These are phyloP conservation scores for Standfussiana lucernea DNA, from an alignment of 2,888 invertebrate genomes.

Conservation along the genomic window DNA sequence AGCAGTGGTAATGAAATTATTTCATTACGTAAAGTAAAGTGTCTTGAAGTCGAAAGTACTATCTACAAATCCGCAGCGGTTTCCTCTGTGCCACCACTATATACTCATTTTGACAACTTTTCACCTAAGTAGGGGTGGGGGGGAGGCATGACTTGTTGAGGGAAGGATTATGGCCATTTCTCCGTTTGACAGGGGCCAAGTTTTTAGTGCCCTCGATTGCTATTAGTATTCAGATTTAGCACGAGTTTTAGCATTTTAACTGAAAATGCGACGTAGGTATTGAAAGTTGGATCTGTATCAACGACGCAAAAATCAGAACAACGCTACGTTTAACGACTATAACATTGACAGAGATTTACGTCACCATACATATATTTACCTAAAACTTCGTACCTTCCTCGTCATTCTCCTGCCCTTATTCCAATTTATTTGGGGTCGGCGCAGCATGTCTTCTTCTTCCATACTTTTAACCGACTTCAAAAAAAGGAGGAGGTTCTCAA, in stretches of 20 bases:
- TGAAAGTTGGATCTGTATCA: background rate
- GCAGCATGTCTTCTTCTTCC: no score
- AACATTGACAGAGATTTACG: background rate
- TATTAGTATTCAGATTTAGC: constrained; percentile 42
- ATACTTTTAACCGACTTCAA: no score
- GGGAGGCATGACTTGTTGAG: constrained; percentile 46
- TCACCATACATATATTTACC: no score
- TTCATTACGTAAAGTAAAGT: background rate
- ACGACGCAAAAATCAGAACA: background rate
- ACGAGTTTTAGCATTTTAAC: constrained; percentile 8
- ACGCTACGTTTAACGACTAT: background rate
- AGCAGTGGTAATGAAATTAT: background rate
- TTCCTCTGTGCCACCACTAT: background rate
- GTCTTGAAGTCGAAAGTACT: no score
- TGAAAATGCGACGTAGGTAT: background rate
- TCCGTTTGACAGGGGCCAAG: constrained; percentile 61
- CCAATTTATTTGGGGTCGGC: no score
- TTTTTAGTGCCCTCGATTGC: constrained; percentile 55
- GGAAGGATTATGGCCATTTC: constrained; percentile 63
- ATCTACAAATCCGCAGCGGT: background rate
- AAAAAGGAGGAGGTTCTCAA: no score
- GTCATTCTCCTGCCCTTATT: no score
- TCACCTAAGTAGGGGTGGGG: constrained; percentile 38
- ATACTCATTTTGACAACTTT: background rate
- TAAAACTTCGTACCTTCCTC: no score